Base-by-base conservation (phyloP, 2,888 invertebrate genomes). In the Lepidocyrtoides sp. region DNA sequence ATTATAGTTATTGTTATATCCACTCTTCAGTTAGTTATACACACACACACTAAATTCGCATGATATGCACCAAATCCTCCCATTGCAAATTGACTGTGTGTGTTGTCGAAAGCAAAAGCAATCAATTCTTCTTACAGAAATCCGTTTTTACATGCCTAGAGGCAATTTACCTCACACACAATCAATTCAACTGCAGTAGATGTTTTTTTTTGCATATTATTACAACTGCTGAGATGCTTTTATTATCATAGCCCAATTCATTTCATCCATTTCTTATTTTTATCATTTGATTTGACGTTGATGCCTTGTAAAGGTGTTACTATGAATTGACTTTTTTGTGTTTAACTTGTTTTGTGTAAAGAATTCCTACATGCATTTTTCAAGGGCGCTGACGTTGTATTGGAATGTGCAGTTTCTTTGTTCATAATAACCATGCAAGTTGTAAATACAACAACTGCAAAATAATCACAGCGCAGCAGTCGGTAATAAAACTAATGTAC, bases 31-130 rank as follows among this genome's bases (percentile, higher is more conserved):
- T n/a, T n/a, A n/a, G n/a, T n/a, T n/a, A n/a, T n/a, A n/a, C n/a
- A n/a, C n/a, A n/a, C n/a, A n/a, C n/a, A n/a, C n/a, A n/a, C n/a
- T n/a, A n/a, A 48, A 75, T 69, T 84, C 66, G 79, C 84, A 84
- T n/a, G 89, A 84, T 83, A 90, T 79, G 89, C 89, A 90, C 89
- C 84, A 90, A 72, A 90, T 77, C 77, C 66, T 63, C 36, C 57
- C 60, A 14, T 75, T 81, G 83, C 57, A 82, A 81, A 32, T 57
- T 79, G 79, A 36, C 48, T 72, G n/a, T 51, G 77, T 32, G 23
- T 32, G 29, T 72, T 51, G 82, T 82, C 69, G 88, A 89, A 82
- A 89, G 82, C 88, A 57, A 81, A 85, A 82, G 48, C 82, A 72
- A 89, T 89, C 88, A 89, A 72, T 82, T 89, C 14, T 26, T n/a